Base-by-base conservation (phyloP, 2,113 vertebrate genomes). In the Miniopterus natalensis region DNA sequence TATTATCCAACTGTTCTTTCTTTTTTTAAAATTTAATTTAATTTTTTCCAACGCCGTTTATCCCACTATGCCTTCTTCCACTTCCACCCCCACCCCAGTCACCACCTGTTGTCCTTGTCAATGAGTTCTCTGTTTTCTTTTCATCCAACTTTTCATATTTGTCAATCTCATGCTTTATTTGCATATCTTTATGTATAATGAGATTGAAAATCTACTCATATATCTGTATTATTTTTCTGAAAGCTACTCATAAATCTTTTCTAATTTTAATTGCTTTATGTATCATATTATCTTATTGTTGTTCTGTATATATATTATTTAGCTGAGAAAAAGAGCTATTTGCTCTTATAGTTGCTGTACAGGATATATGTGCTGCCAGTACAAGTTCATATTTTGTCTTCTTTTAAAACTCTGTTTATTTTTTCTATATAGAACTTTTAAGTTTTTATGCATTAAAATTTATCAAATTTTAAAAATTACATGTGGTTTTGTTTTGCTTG, bases 81-180 rank as follows among this genome's bases (percentile, higher is more conserved):
- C 36, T 36, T 36, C 36, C 36, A 36, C 36, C 36, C 36, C 36
- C 36, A 36, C 36, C 36, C 36, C 36, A 36, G 36, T 36, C 36
- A 36, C 36, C 36, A 36, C 36, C 36, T 36, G 36, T 36, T 36
- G 36, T 36, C 36, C 36, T 36, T 36, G 36, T 36, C 36, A 36
- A 36, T 36, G 36, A 36, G 36, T 36, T 36, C 36, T 36, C 36
- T 36, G 36, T 36, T 36, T 36, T 36, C 36, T 36, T 36, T 2
- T 36, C 36, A 12, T 3, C 4, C 2, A 88, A 27, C 4, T 49
- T 65, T 94, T 88, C 31, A 42, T 66, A 84, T 71, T 51, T 36
- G 10, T 92, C 40, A 21, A 65, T 27, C 3, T 79, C 65, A 23
- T 85, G 51, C 70, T 95, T 65, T 84, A 84, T 90, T 91, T 80